A percentile compares a stretch with the other conserved stretches of the same genome.
These are phyloP conservation scores for Hanleya hanleyi DNA, from an alignment of 2,888 invertebrate genomes.

Conservation along the genomic window DNA sequence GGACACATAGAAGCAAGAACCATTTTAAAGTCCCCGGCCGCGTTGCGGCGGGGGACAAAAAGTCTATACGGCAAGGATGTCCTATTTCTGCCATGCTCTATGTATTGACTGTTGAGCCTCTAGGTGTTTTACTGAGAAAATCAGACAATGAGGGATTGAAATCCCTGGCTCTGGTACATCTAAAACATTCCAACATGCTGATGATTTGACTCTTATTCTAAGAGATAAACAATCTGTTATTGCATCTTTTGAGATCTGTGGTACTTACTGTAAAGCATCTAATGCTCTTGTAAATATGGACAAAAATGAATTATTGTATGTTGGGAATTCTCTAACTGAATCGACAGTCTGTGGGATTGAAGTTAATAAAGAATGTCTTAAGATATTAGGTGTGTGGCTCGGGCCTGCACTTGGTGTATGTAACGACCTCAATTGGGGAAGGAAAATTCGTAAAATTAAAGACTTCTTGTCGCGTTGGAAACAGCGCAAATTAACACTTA, in stretches of 20 bases:
- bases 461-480: no score
- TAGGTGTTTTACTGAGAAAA: not conserved
- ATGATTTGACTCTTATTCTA: not conserved
- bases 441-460: no score
- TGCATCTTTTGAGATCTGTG: no score
- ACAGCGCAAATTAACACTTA: no score
- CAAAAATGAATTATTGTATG: not conserved
- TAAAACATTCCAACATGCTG: not conserved
- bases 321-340: not conserved
- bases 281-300: not conserved
- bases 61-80: constrained; percentile 2
- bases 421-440: no score
- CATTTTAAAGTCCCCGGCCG: no score
- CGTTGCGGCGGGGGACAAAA: no score
- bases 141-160: not conserved
- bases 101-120: not conserved
- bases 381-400: no score
- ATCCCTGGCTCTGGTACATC: not conserved
- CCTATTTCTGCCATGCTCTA: not conserved
- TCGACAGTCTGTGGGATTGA: no score
- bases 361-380: no score
- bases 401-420: no score
- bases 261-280: not conserved
- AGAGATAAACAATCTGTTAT: not conserved
- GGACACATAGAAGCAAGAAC: no score